phyloP scores from a whole-genome alignment of 2,113 vertebrate species.

The Podarcis raffonei region DNA sequence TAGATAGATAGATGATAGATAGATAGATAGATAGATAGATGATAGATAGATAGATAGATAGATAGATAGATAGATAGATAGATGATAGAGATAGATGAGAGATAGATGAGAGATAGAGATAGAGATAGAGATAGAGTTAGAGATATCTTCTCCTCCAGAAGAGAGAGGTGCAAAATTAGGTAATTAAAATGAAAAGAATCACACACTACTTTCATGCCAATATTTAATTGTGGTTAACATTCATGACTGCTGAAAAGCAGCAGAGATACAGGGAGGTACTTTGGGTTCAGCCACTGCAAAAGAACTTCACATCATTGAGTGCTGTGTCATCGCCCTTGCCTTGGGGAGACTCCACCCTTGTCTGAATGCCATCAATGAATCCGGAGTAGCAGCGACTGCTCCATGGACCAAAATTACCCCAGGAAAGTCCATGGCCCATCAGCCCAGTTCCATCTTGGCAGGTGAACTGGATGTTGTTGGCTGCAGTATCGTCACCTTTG shows the following conservation, averaged over 20 bases:
- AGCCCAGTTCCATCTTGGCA: conserved; percentile 54
- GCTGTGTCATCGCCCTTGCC: conserved; percentile 57
- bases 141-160: too few species aligned
- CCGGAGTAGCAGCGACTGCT: conserved; percentile 46
- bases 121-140: too few species aligned
- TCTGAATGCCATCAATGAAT: conserved; percentile 50
- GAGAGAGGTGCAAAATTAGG: not conserved
- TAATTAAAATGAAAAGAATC: not conserved
- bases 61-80: too few species aligned
- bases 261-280: too few species aligned
- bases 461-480: conserved; percentile 65
- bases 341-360: conserved; percentile 43
- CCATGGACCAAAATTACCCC: conserved; percentile 66
- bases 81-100: too few species aligned
- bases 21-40: too few species aligned
- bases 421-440: conserved; percentile 43
- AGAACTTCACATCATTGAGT: conserved; percentile 56
- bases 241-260: too few species aligned
- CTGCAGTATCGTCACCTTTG: conserved; percentile 59
- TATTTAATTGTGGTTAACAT: not conserved
- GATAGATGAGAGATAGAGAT: too few species aligned
- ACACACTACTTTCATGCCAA: too few species aligned
- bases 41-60: too few species aligned
- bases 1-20: too few species aligned
- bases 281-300: conserved; percentile 59